These are phyloP conservation scores for Trachymyrmex septentrionalis DNA, from an alignment of 1,140 invertebrate genomes.

Conservation along the genomic window DNA sequence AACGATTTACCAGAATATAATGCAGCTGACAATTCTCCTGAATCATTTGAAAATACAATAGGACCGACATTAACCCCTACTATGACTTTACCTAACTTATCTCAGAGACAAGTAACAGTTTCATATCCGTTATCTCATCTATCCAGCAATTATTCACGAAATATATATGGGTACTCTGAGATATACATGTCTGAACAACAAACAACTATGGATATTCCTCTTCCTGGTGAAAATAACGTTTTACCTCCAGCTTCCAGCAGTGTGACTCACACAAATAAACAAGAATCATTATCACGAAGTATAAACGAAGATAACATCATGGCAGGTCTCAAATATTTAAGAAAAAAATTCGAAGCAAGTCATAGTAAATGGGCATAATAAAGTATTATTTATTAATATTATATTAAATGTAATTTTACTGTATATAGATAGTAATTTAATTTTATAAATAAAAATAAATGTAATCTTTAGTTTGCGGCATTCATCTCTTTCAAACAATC, in stretches of 20 bases:
- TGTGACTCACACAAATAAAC: no score
- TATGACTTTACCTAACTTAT: not conserved
- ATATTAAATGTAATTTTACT: constrained; percentile 25
- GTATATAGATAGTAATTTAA: constrained; percentile 49
- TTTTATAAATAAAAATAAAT: constrained; percentile 2
- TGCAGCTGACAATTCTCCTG: not conserved
- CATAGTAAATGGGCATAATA: constrained; percentile 54
- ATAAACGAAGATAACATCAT: constrained; percentile 88
- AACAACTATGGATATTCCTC: constrained; percentile 16
- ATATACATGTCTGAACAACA: not conserved
- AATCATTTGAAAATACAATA: not conserved
- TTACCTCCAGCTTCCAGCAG: not conserved
- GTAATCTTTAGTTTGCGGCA: not conserved
- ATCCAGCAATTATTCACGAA: constrained; percentile 15
- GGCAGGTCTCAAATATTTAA: constrained; percentile 90
- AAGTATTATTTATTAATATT: not conserved
- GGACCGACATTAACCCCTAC: not conserved
- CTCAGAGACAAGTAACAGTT: constrained; percentile 19
- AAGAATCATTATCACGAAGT: not conserved
- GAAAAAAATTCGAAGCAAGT: constrained; percentile 87
- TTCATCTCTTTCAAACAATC: not conserved
- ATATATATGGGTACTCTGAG: not conserved
- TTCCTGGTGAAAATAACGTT: constrained; percentile 18
- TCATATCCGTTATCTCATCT: constrained; percentile 36
- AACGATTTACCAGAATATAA: constrained; percentile 66